Evolutionary conservation across 2,797 vertebrate genomes (phyloP).

Genomic region (Neopelma chrysocephalum): DNA sequence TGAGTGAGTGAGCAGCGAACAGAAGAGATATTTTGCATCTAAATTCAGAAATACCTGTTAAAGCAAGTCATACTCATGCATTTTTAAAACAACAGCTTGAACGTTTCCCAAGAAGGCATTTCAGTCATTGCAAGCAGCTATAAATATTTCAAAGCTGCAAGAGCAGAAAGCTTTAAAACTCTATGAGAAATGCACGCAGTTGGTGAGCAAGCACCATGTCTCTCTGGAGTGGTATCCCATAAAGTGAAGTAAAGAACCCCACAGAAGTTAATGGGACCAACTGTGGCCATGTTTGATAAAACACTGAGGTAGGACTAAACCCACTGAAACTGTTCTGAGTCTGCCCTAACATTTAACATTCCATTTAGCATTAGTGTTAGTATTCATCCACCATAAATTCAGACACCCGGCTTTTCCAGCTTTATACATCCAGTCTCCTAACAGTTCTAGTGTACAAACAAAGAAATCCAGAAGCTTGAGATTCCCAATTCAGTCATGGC

Average conservation of each 20-base stretch:
- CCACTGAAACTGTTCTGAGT: background rate
- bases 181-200: background rate
- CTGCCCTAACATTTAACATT: background rate
- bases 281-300: background rate
- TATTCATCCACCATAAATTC: background rate
- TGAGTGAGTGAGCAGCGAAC: background rate
- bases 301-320: background rate
- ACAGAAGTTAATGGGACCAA: background rate
- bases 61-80: background rate
- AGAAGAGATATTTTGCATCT: background rate
- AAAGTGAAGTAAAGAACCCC: background rate
- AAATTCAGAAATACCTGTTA: background rate
- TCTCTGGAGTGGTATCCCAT: background rate
- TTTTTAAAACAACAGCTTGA: background rate
- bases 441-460: background rate
- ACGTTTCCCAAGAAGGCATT: background rate
- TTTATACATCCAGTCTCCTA: background rate
- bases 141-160: slow-evolving; percentile 15
- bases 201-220: background rate
- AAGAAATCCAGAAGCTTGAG: background rate
- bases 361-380: background rate
- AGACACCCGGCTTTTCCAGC: background rate
- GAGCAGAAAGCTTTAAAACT: background rate
- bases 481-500: background rate
- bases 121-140: background rate